phyloP scores from a whole-genome alignment of 2,888 invertebrate genomes.

The Idaea dimidiata region DNA sequence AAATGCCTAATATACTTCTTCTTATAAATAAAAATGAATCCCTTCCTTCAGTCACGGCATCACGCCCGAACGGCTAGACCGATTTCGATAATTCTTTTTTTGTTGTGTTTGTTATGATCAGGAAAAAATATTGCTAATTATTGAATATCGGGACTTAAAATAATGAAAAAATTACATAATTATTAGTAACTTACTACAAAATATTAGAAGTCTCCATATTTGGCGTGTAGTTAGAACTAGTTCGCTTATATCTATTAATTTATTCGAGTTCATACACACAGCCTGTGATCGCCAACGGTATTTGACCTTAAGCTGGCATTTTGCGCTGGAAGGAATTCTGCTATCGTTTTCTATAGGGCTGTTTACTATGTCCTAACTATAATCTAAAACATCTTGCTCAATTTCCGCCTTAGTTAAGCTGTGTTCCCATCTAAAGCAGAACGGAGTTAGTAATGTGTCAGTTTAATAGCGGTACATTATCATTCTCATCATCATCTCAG shows the following conservation, averaged over 20 bases:
- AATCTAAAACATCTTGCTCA: conserved; percentile 1
- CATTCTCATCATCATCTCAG: too few relatives aligned
- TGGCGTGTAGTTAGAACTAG: conserved; percentile 19
- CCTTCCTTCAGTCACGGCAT: too few relatives aligned
- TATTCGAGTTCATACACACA: conserved; percentile 15
- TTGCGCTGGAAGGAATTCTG: conserved; percentile 18
- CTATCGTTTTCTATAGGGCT: conserved; percentile 8
- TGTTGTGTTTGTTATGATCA: too few relatives aligned
- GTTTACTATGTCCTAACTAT: neutral
- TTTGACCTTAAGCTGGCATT: conserved; percentile 36
- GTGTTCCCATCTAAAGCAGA: neutral
- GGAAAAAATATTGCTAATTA: too few relatives aligned
- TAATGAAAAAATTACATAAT: neutral
- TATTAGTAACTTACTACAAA: neutral
- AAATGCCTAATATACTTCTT: too few relatives aligned
- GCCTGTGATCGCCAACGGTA: conserved; percentile 21
- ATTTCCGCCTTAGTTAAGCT: neutral
- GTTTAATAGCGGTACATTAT: too few relatives aligned
- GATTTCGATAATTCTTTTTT: too few relatives aligned
- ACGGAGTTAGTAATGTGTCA: neutral
- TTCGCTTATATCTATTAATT: conserved; percentile 26
- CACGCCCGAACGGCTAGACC: too few relatives aligned
- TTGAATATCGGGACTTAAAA: too few relatives aligned
- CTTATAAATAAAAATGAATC: too few relatives aligned
- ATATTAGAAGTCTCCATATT: conserved; percentile 8